phyloP scores from a whole-genome alignment of 2,113 vertebrate genomes.

The Dasypus novemcinctus region DNA sequence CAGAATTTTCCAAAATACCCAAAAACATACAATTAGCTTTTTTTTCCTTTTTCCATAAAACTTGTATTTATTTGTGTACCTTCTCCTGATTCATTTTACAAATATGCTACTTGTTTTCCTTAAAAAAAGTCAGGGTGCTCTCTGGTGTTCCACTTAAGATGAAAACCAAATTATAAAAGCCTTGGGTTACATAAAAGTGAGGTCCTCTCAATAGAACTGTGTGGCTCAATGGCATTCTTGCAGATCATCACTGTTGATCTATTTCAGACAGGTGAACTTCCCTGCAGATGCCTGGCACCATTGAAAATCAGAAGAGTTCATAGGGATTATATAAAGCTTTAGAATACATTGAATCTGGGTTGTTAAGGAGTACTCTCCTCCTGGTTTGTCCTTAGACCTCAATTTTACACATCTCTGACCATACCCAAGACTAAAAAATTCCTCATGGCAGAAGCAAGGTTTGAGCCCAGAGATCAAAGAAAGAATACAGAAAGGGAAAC shows the following conservation, averaged over 20 bases:
- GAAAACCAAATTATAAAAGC: background rate
- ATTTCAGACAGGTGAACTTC: background rate
- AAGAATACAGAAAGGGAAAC: background rate
- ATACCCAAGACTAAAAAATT: background rate
- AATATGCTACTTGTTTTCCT: constrained; percentile 46
- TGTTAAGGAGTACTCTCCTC: background rate
- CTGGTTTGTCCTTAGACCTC: background rate
- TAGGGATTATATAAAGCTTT: background rate
- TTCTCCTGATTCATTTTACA: background rate
- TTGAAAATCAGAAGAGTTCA: background rate
- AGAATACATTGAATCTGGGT: too few relatives aligned
- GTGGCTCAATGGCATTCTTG: rapidly evolving
- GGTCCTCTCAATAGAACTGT: rapidly evolving
- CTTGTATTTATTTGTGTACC: constrained; percentile 39
- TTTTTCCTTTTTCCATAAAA: background rate
- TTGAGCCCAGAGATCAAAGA: background rate
- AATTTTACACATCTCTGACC: background rate
- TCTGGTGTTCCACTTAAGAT: background rate
- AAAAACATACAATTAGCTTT: background rate
- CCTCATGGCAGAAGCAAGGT: background rate
- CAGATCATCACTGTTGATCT: background rate
- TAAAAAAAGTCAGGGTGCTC: background rate
- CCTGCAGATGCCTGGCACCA: rapidly evolving
- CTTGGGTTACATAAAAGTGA: background rate
- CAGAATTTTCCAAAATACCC: background rate